Conservation (phyloP, 2,888 invertebrate species). For the Temnothorax unifasciatus region DNA sequence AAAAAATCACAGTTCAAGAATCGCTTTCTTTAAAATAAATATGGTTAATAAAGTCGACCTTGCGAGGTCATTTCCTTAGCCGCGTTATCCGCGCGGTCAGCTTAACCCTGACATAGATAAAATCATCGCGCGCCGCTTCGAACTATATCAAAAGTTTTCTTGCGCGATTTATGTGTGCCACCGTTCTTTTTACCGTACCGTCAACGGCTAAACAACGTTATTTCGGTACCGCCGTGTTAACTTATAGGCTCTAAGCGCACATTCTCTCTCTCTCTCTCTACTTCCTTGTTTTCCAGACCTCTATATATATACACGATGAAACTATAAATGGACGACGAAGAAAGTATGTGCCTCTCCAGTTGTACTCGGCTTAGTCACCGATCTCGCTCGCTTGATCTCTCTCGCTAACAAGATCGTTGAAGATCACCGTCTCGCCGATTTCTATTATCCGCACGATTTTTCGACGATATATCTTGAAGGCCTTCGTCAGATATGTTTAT, state of each 20-base stretch:
- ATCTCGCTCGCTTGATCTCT: constrained; percentile 66
- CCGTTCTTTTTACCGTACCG: constrained; percentile 44
- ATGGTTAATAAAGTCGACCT: constrained; percentile 15
- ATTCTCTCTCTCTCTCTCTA: constrained; percentile 62
- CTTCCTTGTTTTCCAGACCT: constrained; percentile 66
- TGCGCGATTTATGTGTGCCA: constrained; percentile 16
- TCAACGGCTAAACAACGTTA: constrained; percentile 65
- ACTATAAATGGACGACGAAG: constrained; percentile 70
- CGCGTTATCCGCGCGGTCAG: constrained; percentile 6
- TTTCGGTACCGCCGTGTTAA: constrained; percentile 65
- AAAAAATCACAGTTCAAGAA: not conserved
- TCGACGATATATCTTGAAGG: no score
- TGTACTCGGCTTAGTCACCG: constrained; percentile 65
- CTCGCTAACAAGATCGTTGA: constrained; percentile 69
- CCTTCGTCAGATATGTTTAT: not conserved
- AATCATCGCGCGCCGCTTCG: constrained; percentile 43
- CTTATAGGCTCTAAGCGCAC: constrained; percentile 62
- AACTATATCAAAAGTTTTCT: constrained; percentile 68
- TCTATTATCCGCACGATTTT: constrained; percentile 30
- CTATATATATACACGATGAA: constrained; percentile 60
- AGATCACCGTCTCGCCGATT: constrained; percentile 32
- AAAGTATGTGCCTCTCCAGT: constrained; percentile 69
- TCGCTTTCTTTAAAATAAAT: not conserved
- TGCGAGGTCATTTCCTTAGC: constrained; percentile 8
- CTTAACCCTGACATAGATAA: constrained; percentile 70